Base-by-base conservation (phyloP, 2,113 vertebrate species). In the Herpetotheres cachinnans region DNA sequence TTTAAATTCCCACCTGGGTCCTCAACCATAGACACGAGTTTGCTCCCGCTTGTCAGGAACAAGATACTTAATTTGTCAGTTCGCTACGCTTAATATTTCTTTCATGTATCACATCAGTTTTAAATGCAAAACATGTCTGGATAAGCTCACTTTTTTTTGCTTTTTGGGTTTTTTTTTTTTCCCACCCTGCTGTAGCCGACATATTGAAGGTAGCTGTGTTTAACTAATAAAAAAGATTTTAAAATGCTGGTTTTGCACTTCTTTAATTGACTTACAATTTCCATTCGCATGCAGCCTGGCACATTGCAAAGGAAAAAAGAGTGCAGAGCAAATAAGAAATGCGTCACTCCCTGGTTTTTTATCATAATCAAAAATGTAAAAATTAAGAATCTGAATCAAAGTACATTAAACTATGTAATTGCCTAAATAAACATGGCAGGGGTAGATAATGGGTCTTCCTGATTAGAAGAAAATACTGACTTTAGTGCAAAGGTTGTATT, bases 231-330 rank as follows among this genome's bases (percentile, higher is more conserved):
- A 77, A 77, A 66, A 58, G 56, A 61, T 91, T 86, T 96, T 94
- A 86, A 96, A 96, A 86, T 80, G 89, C 95, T 86, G 86, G 30
- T 80, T 94, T 86, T 70, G 89, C 89, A 83, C 82, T 92, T 96
- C 86, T 90, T 92, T 90, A 96, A 90, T 94, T 96, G 95, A 82
- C 77, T 96, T 55, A 56, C 72, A 63, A 76, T 94, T 96, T 69
- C 89, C 46, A 89, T 86, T 70, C 34, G 3, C 50, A n/a, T 62
- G 54, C 93, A 85, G 63, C 70, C 54, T 7, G 52, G 52, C 90
- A 62, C 29, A 7, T 30, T 13, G 65, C 16, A 11, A 73, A 58
- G 49, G 42, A 40, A 40, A 67, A 89, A 74, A 50, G 58, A 76
- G 66, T 11, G 0, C 30, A 1, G 14, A 92, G 85, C 70, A 47